Evolutionary conservation across 2,888 invertebrate species (phyloP).

Genomic region (Drosophila diplacantha): DNA sequence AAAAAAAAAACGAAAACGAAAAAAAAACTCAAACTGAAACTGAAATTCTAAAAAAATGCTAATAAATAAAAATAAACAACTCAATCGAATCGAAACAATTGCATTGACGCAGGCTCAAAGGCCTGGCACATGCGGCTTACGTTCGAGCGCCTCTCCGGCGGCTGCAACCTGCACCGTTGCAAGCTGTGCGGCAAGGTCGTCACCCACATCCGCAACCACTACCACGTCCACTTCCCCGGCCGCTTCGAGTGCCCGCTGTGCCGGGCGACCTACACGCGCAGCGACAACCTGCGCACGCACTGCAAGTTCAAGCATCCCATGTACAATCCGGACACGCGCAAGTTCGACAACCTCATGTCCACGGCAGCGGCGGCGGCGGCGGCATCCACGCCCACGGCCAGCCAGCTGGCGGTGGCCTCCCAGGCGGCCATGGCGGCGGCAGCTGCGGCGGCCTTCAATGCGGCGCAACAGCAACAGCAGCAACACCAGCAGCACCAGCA

Average conservation of each 20-base stretch:
- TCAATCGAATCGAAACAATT: constrained; percentile 35
- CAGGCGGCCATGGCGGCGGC: constrained; percentile 78
- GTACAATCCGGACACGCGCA: constrained; percentile 91
- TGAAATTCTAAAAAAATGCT: constrained; percentile 20
- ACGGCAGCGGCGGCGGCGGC: constrained; percentile 78
- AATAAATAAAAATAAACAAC: constrained; percentile 6
- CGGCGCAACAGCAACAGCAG: constrained; percentile 71
- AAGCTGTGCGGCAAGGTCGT: constrained; percentile 96
- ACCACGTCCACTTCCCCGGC: constrained; percentile 95
- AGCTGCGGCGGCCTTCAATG: constrained; percentile 76
- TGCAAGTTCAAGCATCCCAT: constrained; percentile 95
- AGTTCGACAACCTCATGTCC: constrained; percentile 86
- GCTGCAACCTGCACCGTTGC: constrained; percentile 95
- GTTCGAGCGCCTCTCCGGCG: constrained; percentile 94
- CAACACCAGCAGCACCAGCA: constrained; percentile 61
- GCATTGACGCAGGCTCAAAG: constrained; percentile 84
- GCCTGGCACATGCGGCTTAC: constrained; percentile 97
- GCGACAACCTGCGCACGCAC: constrained; percentile 94
- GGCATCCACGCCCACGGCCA: constrained; percentile 79
- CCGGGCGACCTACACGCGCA: constrained; percentile 93
- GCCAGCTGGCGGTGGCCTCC: constrained; percentile 79
- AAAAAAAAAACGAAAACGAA: constrained; percentile 27
- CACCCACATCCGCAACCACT: constrained; percentile 95
- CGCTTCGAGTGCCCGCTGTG: constrained; percentile 94
- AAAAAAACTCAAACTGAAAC: constrained; percentile 37